These are phyloP conservation scores for Caenorhabditis macrosperma DNA, from an alignment of 2,888 invertebrate genomes.

Conservation along the genomic window DNA sequence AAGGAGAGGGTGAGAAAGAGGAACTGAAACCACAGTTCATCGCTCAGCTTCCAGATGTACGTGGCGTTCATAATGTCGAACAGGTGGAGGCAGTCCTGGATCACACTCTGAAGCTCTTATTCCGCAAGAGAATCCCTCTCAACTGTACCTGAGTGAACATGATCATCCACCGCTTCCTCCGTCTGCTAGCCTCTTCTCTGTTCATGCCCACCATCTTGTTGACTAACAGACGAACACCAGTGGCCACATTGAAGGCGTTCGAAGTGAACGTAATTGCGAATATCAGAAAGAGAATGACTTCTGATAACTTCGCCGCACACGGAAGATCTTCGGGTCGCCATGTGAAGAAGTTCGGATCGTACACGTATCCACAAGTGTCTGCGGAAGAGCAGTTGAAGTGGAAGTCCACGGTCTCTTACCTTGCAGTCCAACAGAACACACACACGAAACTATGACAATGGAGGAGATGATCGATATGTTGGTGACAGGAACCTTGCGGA, in stretches of 20 bases:
- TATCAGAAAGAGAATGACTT: constrained; percentile 28
- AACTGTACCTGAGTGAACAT: constrained; percentile 18
- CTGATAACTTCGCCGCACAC: not conserved
- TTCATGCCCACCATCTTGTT: constrained; percentile 41
- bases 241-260: constrained; percentile 20
- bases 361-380: constrained; percentile 36
- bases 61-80: constrained; percentile 27
- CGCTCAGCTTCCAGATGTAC: constrained; percentile 9
- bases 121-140: not conserved
- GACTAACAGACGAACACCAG: constrained; percentile 25
- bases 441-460: constrained; percentile 16
- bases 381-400: too few species aligned
- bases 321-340: constrained; percentile 31
- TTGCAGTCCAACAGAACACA: constrained; percentile 34
- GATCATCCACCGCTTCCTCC: constrained; percentile 38
- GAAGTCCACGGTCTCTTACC: too few species aligned
- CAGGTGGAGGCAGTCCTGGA: constrained; percentile 33
- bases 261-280: constrained; percentile 24
- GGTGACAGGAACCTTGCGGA: constrained; percentile 19
- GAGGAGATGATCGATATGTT: constrained; percentile 14
- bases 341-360: constrained; percentile 33
- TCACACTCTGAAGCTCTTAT: constrained; percentile 18
- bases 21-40: constrained; percentile 35
- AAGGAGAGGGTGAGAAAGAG: constrained; percentile 30
- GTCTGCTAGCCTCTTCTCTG: constrained; percentile 12